phyloP scores from a whole-genome alignment of 2,888 invertebrate species.

The Cephalotes varians region DNA sequence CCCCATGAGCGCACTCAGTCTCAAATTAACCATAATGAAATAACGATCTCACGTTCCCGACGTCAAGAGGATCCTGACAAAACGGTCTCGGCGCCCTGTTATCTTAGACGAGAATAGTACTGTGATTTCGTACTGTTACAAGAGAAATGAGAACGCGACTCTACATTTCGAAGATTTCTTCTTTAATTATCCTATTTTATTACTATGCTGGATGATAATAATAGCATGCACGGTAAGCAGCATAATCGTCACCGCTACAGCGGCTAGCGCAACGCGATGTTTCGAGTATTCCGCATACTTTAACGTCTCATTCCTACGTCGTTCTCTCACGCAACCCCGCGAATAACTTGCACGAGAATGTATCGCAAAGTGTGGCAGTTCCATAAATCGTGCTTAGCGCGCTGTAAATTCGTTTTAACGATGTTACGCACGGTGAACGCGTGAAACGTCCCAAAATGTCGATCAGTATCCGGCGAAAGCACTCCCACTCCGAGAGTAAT shows the following conservation, averaged over 20 bases:
- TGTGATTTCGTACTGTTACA: conserved; percentile 59
- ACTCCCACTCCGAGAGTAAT: conserved; percentile 26
- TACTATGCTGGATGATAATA: not conserved
- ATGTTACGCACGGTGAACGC: not conserved
- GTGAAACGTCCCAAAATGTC: conserved; percentile 5
- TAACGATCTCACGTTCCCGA: conserved; percentile 81
- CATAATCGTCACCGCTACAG: not conserved
- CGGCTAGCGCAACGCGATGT: not conserved
- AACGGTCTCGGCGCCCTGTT: conserved; percentile 73
- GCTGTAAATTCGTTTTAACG: conserved; percentile 29
- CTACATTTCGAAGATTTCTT: conserved; percentile 32
- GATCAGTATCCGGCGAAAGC: conserved; percentile 44
- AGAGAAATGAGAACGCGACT: conserved; percentile 23
- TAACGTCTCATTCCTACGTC: not conserved
- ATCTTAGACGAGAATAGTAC: conserved; percentile 64
- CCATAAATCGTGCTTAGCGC: conserved; percentile 27
- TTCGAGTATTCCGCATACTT: not conserved
- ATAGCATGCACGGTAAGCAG: not conserved
- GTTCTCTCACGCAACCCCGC: not conserved
- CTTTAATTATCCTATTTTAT: conserved; percentile 29
- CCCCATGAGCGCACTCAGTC: conserved; percentile 77
- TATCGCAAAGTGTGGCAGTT: not conserved
- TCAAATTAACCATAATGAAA: conserved; percentile 84
- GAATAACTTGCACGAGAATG: conserved; percentile 27
- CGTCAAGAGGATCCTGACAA: conserved; percentile 78